Evolutionary conservation across 2,888 invertebrate species (phyloP), one percentile per base, ranked within the genome.

Genomic region (Xanthia icteritia): DNA sequence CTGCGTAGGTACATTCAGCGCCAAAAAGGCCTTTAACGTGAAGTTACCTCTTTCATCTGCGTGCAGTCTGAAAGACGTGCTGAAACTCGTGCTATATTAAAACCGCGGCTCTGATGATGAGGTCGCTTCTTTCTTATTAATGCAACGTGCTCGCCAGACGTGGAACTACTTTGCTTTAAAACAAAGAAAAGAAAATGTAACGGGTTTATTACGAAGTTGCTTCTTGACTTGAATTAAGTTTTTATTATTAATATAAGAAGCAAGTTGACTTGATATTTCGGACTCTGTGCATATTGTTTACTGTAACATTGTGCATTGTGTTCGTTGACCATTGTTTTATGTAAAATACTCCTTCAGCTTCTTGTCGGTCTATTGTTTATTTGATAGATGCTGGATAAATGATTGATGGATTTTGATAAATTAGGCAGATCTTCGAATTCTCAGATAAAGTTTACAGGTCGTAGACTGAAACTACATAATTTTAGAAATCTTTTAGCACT

Each of bases 71-170:
- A 83, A 82, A 83, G 77, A 83, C 69, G 71, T 79, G 85, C 78
- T 83, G 74, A 76, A 82, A 82, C 68, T 84, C 51, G 58, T 77
- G 74, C 75, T 78, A 81, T 78, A 85, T 83, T 88, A 87, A 83
- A 85, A 85, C 67, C 54, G 81, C 69, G 77, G 69, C 79, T 76
- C 42, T 74, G 66, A 65, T 82, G 85, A 87, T 76, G 89, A 84
- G 78, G 86, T 81, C 87, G 77, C 79, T 74, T 51, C 70, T 78
- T 67, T 78, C 73, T 87, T 81, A 84, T 84, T 87, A 84, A 88
- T 83, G 87, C 83, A 85, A 78, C 80, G 80, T 76, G 74, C 76
- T 77, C 65, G 79, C 76, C 73, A 79, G 73, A 81, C 79, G 60
- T 78, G 65, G 39, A 71, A 79, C 78, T 76, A 73, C 83, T 86